A percentile compares a stretch with the other conserved stretches of the same genome.
phyloP scores from a whole-genome alignment of 2,888 invertebrate genomes.

The Theretra japonica region DNA sequence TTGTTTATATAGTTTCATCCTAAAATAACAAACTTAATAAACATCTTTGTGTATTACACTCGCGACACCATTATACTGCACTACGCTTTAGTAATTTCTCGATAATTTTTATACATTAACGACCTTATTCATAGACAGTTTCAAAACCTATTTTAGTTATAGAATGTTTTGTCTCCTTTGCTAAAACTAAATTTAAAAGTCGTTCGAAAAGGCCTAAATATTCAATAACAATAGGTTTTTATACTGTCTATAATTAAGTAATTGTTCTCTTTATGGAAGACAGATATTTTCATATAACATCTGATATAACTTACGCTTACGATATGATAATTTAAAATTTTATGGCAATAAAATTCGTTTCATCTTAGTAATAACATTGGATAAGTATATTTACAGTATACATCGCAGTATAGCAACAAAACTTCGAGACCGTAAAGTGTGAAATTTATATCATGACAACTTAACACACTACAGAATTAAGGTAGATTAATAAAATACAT shows the following conservation, averaged over 20 bases:
- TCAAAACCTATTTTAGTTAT: no score
- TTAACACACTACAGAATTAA: no score
- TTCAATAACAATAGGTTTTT: no score
- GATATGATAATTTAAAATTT: not conserved
- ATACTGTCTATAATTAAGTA: no score
- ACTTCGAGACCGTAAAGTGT: no score
- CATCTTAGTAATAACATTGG: not conserved
- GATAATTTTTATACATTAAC: not conserved
- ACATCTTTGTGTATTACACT: not conserved
- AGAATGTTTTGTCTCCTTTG: no score
- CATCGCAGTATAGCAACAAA: not conserved
- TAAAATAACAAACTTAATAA: conserved; percentile 24
- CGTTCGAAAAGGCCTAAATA: no score
- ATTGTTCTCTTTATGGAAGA: not conserved
- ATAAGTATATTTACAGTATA: not conserved
- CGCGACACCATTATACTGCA: not conserved
- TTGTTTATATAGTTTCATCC: conserved; percentile 40
- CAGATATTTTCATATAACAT: not conserved
- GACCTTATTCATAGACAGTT: no score
- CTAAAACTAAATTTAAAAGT: no score
- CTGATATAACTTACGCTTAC: not conserved
- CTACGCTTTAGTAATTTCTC: not conserved
- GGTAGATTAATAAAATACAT: no score
- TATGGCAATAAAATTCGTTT: not conserved
- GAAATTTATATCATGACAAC: no score